These are phyloP conservation scores for Nezara viridula DNA, from an alignment of 2,888 invertebrate species.

Conservation along the genomic window DNA sequence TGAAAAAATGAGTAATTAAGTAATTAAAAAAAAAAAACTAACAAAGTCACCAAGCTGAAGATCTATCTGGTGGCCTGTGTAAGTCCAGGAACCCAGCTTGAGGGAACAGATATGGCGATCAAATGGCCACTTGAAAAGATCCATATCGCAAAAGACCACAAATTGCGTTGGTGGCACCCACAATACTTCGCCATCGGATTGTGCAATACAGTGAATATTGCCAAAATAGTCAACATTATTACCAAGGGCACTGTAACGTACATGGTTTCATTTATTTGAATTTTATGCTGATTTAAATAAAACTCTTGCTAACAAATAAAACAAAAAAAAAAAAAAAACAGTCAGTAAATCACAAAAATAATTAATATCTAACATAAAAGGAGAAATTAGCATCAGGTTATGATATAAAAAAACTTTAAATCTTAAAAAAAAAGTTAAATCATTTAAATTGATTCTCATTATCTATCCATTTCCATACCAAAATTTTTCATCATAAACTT, in stretches of 20 bases:
- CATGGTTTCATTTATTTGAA: neutral
- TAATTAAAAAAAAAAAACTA: neutral
- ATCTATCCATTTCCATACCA: no score
- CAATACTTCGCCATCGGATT: constrained; percentile 72
- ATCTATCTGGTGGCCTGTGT: constrained; percentile 74
- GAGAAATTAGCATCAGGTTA: no score
- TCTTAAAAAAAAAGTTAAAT: no score
- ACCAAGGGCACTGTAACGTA: constrained; percentile 72
- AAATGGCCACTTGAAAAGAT: constrained; percentile 81
- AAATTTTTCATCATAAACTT: no score
- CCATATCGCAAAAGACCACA: constrained; percentile 75
- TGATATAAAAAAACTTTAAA: no score
- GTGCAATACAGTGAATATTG: constrained; percentile 73
- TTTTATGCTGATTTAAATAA: neutral
- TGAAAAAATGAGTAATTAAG: no score
- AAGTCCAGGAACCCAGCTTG: constrained; percentile 82
- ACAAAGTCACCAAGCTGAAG: constrained; percentile 66
- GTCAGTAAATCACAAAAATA: no score
- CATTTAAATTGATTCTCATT: no score
- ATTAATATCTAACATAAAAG: no score
- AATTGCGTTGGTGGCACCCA: constrained; percentile 82
- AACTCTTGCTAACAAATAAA: no score
- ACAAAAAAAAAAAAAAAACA: neutral
- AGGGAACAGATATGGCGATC: constrained; percentile 79
- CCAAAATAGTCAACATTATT: constrained; percentile 75